A percentile compares a stretch with the other conserved stretches of the same genome.
These are phyloP conservation scores for Neuroterus valhalla DNA, from an alignment of 1,140 invertebrate species.

Conservation along the genomic window DNA sequence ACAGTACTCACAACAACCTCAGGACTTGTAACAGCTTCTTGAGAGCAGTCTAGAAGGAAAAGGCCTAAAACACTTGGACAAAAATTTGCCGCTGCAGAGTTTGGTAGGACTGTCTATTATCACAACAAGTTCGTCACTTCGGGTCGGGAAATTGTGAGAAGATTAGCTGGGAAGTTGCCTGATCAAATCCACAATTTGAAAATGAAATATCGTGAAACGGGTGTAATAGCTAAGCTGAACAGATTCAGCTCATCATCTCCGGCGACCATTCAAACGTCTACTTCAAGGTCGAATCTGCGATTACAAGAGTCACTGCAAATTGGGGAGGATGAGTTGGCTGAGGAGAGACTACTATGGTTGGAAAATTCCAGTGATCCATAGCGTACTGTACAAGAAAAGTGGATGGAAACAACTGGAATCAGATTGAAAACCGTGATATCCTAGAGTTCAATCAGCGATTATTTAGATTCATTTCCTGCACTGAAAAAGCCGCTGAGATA, in stretches of 20 bases:
- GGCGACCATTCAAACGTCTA: no score
- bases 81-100: neutral
- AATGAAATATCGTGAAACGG: neutral
- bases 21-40: neutral
- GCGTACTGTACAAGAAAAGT: neutral
- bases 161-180: neutral
- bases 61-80: neutral
- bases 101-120: neutral
- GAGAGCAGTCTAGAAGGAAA: neutral
- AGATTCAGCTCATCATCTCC: no score
- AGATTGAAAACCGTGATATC: neutral
- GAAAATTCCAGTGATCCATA: neutral
- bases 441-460: neutral
- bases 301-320: neutral
- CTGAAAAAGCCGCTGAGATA: neutral
- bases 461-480: neutral
- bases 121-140: neutral
- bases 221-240: neutral
- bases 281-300: neutral
- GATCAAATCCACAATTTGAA: neutral
- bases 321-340: neutral
- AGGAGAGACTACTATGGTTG: neutral
- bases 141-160: neutral
- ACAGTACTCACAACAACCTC: neutral
- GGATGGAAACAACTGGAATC: neutral